Evolutionary conservation across 2,113 vertebrate species (phyloP), one percentile per base, ranked within the genome.

Genomic region (Lagopus leucura): DNA sequence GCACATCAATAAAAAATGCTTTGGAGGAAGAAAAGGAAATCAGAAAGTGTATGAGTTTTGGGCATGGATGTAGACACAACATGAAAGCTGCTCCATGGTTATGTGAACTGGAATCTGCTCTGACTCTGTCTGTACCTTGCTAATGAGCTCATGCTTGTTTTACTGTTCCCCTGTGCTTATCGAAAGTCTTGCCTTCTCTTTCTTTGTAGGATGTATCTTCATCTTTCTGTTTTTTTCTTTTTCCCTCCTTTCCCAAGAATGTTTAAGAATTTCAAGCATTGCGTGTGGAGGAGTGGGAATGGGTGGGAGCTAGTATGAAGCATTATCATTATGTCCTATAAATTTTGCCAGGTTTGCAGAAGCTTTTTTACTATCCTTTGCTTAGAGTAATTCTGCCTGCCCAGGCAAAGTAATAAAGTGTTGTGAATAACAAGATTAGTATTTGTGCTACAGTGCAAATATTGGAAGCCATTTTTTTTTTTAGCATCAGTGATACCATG

Each of bases 401-500:
- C n/a, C 58, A 73, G 60, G 34, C 50, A 63, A 57, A 77, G 21
- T 73, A 50, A 67, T 24, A 43, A 30, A 21, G 4, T 80, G 28
- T 47, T 85, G 69, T 63, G 45, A 88, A 30, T 47, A 86, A 34
- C 1, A 36, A 34, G 30, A 6, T 70, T 32, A 67, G 6, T 71
- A 16, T 82, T 94, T 81, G 34, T 42, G 16, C 24, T 75, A 82
- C 17, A 61, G 34, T 82, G 19, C 45, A 89, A 63, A 45, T 90
- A 63, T 27, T 83, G 77, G 24, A 81, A 48, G 13, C n/a, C 17
- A 11, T 73, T 85, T 74, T 32, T 32, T n/a, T 65, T 20, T 43
- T 54, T 27, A 36, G n/a, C 74, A 50, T 42, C 67, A 70, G 27
- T 4, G 2, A 27, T 61, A 40, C 25, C 55, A n/a, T 70, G 36